phyloP scores from a whole-genome alignment of 2,113 vertebrate genomes.

The Sigmodon hispidus region DNA sequence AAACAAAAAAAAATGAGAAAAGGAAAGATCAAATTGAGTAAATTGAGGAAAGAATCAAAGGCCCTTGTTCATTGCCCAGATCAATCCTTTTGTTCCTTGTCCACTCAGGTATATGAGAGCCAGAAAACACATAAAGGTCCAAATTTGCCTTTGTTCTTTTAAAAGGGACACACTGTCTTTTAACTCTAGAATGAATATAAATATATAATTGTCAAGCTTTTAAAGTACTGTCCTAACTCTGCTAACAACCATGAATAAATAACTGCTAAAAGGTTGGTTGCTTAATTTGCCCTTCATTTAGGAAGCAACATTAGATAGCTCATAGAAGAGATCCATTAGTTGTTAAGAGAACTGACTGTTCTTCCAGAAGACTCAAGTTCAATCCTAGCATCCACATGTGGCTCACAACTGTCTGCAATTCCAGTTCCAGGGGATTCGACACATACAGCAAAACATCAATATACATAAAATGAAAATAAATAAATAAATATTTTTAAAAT shows the following conservation, averaged over 20 bases:
- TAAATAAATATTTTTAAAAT: no score
- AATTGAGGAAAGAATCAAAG: not conserved
- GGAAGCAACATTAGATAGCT: not conserved
- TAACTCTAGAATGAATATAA: not conserved
- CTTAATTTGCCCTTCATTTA: not conserved
- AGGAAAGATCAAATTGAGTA: not conserved
- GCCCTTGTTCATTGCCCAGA: not conserved
- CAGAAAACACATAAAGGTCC: not conserved
- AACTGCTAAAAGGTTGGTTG: not conserved
- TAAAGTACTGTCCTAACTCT: not conserved
- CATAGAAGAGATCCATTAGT: no score
- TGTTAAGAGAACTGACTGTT: no score
- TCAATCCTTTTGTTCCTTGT: not conserved
- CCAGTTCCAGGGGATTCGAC: no score
- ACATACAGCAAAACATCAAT: no score
- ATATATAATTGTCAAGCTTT: not conserved
- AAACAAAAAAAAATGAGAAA: conserved; percentile 43
- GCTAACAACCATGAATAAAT: not conserved
- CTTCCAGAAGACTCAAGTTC: no score
- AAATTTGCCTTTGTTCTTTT: not conserved
- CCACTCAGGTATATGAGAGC: not conserved
- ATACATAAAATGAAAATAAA: no score
- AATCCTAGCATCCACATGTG: no score
- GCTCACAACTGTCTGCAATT: no score
- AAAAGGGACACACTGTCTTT: not conserved